Evolutionary conservation across 2,888 invertebrate genomes (phyloP).

Genomic region (Ophioninae sp.): DNA sequence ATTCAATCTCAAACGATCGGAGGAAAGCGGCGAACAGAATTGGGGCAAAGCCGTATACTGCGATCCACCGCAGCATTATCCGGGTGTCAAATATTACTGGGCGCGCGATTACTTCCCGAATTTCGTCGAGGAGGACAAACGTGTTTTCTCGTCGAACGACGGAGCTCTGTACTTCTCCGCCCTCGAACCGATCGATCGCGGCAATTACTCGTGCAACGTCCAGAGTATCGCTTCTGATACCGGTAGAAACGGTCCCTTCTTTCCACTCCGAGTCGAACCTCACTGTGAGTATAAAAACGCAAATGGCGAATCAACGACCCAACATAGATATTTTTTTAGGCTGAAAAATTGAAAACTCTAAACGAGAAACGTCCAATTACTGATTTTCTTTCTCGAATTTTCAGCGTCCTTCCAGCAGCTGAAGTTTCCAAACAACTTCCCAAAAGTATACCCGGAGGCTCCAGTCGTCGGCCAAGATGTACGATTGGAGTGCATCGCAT

Average conservation of each 20-base stretch:
- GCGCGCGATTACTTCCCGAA: conserved; percentile 94
- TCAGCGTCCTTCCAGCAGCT: conserved; percentile 93
- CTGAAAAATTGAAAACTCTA: background rate
- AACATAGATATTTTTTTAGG: background rate
- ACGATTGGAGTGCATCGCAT: conserved; percentile 95
- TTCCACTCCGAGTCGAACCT: conserved; percentile 90
- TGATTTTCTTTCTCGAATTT: conserved; percentile 45
- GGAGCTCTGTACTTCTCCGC: conserved; percentile 97
- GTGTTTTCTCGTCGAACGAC: conserved; percentile 96
- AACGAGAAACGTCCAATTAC: background rate
- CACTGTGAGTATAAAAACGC: conserved; percentile 84
- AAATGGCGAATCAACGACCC: background rate
- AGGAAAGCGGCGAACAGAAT: conserved; percentile 93
- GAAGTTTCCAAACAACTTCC: conserved; percentile 96
- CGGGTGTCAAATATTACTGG: conserved; percentile 95
- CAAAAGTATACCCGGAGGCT: conserved; percentile 96
- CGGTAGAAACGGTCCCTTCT: conserved; percentile 95
- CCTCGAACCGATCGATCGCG: conserved; percentile 93
- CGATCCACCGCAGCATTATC: conserved; percentile 96
- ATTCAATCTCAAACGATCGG: conserved; percentile 93
- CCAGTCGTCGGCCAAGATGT: conserved; percentile 95
- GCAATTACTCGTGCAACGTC: conserved; percentile 95
- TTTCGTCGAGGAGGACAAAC: conserved; percentile 95
- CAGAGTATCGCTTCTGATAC: conserved; percentile 93
- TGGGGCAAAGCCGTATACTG: conserved; percentile 97